Percentiles rank a stretch among this genome's conserved stretches.
phyloP scores from a whole-genome alignment of 2,797 vertebrate genomes.

The Anniella stebbinsi region DNA sequence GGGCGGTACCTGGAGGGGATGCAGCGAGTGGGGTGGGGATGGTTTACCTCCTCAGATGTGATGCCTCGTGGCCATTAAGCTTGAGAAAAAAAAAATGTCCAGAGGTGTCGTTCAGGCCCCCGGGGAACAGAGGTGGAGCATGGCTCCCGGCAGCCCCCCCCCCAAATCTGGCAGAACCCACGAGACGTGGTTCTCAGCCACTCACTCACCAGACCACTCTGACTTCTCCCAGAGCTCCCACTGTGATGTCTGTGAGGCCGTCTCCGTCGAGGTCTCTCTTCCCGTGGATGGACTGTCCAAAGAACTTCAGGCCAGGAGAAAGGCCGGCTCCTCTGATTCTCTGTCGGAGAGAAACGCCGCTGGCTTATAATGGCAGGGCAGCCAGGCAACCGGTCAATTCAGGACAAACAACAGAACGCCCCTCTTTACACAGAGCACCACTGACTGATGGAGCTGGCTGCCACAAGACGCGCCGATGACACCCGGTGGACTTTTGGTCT shows the following conservation, averaged over 20 bases:
- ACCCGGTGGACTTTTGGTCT: background rate
- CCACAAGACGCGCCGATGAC: background rate
- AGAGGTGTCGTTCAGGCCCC: background rate
- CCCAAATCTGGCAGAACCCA: background rate
- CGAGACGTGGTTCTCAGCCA: background rate
- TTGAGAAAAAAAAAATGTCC: background rate
- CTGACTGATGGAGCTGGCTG: too few species aligned
- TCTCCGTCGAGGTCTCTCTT: slow-evolving; percentile 79
- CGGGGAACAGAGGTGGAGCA: too few species aligned
- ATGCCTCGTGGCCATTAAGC: background rate
- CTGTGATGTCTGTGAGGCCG: slow-evolving; percentile 79
- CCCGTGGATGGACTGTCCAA: slow-evolving; percentile 85
- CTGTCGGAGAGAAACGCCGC: slow-evolving; percentile 65
- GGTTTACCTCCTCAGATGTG: background rate
- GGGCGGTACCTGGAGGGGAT: background rate
- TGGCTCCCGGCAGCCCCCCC: too few species aligned
- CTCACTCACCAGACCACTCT: slow-evolving; percentile 84
- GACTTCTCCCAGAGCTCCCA: slow-evolving; percentile 81
- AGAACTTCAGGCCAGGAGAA: slow-evolving; percentile 72
- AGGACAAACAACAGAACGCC: background rate
- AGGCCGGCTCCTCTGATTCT: slow-evolving; percentile 75
- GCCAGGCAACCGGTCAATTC: background rate
- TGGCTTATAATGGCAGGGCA: background rate
- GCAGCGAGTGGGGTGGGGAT: background rate
- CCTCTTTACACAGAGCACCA: background rate